phyloP scores from a whole-genome alignment of 2,113 vertebrate genomes.

The Chloroceryle aenea region DNA sequence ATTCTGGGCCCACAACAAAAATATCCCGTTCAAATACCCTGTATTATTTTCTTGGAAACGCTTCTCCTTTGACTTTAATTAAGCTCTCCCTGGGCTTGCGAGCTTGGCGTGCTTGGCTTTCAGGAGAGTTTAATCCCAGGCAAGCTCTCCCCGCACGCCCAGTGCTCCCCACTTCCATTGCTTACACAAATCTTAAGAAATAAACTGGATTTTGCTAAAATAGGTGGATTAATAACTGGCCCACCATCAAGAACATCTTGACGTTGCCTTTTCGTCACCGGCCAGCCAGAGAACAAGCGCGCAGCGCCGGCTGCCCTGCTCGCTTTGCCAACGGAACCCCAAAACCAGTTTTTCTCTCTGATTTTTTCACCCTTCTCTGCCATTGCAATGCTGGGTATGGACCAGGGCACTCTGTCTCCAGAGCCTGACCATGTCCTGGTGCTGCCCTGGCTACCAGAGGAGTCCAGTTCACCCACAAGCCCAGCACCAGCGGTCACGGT shows the following conservation, averaged over 20 bases:
- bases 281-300: not conserved
- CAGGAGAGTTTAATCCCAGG: conserved; percentile 23
- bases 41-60: conserved; percentile 57
- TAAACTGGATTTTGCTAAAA: conserved; percentile 45
- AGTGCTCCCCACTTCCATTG: not conserved
- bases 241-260: conserved; percentile 29
- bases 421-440: accelerated
- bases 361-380: not conserved
- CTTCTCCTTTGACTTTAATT: conserved; percentile 42
- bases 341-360: not conserved
- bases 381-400: not conserved
- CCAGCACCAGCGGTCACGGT: accelerated
- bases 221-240: conserved; percentile 27
- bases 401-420: accelerated
- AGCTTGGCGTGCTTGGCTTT: conserved; percentile 23
- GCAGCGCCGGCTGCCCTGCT: accelerated
- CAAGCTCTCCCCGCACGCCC: not conserved
- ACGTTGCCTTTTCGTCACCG: not conserved
- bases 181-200: conserved; percentile 57
- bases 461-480: not conserved
- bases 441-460: not conserved
- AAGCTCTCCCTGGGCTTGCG: conserved; percentile 1
- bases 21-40: not conserved
- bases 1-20: conserved; percentile 34
- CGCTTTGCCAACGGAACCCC: accelerated